Conservation (phyloP, 1,140 invertebrate species). For the Globodera rostochiensis region DNA sequence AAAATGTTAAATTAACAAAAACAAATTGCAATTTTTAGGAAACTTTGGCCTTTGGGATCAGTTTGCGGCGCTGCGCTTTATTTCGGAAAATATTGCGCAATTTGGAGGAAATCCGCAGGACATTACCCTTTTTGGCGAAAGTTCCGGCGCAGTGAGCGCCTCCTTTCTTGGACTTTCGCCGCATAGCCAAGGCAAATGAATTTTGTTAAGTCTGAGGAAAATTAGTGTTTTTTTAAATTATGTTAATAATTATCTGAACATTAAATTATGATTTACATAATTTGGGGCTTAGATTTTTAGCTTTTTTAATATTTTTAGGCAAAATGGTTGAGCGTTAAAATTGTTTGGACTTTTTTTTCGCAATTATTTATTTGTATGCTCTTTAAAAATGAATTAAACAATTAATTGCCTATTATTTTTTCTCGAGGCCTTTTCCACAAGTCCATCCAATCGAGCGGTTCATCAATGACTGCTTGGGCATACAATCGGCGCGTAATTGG, state of each 20-base stretch:
- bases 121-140: slow-evolving; percentile 3
- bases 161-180: background rate
- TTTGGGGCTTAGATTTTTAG: too few relatives aligned
- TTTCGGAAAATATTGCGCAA: slow-evolving; percentile 9
- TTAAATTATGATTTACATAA: background rate
- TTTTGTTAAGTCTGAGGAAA: too few relatives aligned
- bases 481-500: slow-evolving; percentile 10
- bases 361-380: too few relatives aligned
- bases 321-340: too few relatives aligned
- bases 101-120: slow-evolving; percentile 4
- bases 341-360: too few relatives aligned
- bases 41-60: slow-evolving; percentile 19
- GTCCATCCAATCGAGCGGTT: slow-evolving; percentile 29
- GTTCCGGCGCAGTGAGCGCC: background rate
- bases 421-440: slow-evolving; percentile 21
- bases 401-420: background rate
- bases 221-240: too few relatives aligned
- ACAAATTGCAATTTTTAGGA: background rate
- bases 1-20: too few relatives aligned
- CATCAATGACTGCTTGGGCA: slow-evolving; percentile 20
- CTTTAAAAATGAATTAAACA: background rate
- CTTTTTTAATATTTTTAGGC: too few relatives aligned
- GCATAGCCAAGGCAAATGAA: background rate
- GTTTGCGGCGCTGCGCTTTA: slow-evolving; percentile 3
- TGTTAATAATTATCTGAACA: background rate